phyloP scores from a whole-genome alignment of 2,113 vertebrate genomes.

The Cynocephalus volans region DNA sequence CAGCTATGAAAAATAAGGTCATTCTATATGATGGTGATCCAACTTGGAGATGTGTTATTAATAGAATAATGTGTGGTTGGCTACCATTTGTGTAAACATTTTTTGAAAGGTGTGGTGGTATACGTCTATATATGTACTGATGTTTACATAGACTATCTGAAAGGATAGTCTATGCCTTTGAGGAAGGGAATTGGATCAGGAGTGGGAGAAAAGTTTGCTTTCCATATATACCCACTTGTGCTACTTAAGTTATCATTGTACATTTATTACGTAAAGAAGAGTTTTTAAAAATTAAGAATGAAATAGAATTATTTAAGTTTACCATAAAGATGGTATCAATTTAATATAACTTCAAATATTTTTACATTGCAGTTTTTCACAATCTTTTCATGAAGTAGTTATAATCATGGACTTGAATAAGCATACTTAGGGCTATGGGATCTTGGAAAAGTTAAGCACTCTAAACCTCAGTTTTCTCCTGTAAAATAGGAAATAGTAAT shows the following conservation, averaged over 20 bases:
- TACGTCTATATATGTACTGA: not conserved
- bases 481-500: not conserved
- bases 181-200: not conserved
- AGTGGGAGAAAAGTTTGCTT: not conserved
- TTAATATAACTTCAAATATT: not conserved
- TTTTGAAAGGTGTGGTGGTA: not conserved
- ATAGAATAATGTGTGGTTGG: not conserved
- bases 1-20: not conserved
- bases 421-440: not conserved
- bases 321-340: not conserved
- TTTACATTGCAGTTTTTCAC: not conserved
- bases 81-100: not conserved
- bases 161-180: not conserved
- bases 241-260: not conserved
- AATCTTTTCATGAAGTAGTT: not conserved
- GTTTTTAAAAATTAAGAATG: not conserved
- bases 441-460: not conserved
- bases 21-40: not conserved
- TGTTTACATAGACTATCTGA: not conserved
- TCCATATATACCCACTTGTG: not conserved
- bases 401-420: not conserved
- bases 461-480: not conserved
- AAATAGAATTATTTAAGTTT: not conserved
- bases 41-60: not conserved
- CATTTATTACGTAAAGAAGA: constrained; percentile 1